phyloP scores from a whole-genome alignment of 2,797 vertebrate genomes.

The Chaetodon trifasciatus region DNA sequence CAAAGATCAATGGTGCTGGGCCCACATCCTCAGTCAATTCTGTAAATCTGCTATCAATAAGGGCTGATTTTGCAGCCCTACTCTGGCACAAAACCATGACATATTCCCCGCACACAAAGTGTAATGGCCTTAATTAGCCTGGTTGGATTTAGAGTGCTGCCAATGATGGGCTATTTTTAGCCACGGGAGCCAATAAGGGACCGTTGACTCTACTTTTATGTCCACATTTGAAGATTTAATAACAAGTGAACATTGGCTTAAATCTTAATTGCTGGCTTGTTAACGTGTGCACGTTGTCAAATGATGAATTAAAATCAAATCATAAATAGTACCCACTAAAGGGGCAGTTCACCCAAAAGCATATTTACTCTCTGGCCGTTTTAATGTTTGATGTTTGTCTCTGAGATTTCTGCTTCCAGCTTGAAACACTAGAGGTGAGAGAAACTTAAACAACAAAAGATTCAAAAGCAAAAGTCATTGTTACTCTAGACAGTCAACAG shows the following conservation, averaged over 20 bases:
- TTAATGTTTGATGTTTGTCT: neutral
- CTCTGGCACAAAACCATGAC: constrained; percentile 56
- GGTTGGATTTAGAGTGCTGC: constrained; percentile 56
- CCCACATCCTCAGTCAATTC: constrained; percentile 47
- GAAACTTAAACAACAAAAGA: neutral
- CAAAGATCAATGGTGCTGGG: constrained; percentile 52
- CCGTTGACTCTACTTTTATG: constrained; percentile 15
- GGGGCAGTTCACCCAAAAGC: neutral
- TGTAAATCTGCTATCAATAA: constrained; percentile 67
- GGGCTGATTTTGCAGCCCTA: constrained; percentile 62
- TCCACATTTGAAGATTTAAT: constrained; percentile 19
- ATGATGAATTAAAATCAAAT: constrained; percentile 17
- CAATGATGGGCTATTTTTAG: constrained; percentile 67
- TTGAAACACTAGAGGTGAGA: neutral
- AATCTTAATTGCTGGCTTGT: neutral
- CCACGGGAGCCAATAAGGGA: constrained; percentile 21
- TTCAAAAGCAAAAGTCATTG: neutral
- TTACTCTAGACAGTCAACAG: neutral
- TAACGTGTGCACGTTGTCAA: neutral
- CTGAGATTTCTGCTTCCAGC: neutral
- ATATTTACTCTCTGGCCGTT: neutral
- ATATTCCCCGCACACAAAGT: constrained; percentile 43
- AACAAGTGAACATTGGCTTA: neutral
- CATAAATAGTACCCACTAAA: neutral
- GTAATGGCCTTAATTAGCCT: constrained; percentile 56